phyloP scores from a whole-genome alignment of 2,113 vertebrate genomes.

The Marcusenius ussheri region DNA sequence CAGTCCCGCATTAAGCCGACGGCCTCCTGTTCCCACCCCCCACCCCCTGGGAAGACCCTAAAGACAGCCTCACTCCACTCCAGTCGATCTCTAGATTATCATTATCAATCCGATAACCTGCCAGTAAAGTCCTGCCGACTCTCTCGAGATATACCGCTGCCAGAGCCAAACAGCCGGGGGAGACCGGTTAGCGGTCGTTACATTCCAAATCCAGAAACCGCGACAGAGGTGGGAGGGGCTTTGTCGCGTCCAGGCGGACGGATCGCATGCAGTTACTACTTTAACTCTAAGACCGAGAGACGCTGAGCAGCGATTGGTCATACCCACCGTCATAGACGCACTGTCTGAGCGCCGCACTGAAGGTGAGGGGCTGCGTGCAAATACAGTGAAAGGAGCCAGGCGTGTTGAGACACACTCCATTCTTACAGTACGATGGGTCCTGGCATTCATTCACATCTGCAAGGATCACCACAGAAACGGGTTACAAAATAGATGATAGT shows the following conservation, averaged over 20 bases:
- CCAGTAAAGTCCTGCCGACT: background rate
- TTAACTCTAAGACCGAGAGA: constrained; percentile 42
- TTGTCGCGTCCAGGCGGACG: background rate
- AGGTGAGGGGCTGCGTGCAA: constrained; percentile 73
- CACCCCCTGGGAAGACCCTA: background rate
- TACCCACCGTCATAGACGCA: constrained; percentile 75
- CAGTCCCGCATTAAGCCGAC: background rate
- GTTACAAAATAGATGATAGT: constrained; percentile 46
- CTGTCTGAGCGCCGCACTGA: constrained; percentile 71
- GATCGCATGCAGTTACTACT: constrained; percentile 19
- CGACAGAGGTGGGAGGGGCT: background rate
- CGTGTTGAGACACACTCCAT: constrained; percentile 78
- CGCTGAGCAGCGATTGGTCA: constrained; percentile 41
- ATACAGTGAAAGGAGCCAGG: constrained; percentile 81
- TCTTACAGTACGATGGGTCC: constrained; percentile 77
- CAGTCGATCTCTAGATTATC: background rate
- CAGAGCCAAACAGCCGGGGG: background rate
- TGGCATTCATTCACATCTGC: constrained; percentile 84
- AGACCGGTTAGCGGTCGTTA: background rate
- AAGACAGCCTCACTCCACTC: background rate
- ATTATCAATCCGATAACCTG: background rate
- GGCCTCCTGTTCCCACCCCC: background rate
- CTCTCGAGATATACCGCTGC: background rate
- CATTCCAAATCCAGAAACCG: constrained; percentile 7
- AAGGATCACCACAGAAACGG: constrained; percentile 67